phyloP scores from a whole-genome alignment of 2,888 invertebrate genomes.

The Neria commutata region DNA sequence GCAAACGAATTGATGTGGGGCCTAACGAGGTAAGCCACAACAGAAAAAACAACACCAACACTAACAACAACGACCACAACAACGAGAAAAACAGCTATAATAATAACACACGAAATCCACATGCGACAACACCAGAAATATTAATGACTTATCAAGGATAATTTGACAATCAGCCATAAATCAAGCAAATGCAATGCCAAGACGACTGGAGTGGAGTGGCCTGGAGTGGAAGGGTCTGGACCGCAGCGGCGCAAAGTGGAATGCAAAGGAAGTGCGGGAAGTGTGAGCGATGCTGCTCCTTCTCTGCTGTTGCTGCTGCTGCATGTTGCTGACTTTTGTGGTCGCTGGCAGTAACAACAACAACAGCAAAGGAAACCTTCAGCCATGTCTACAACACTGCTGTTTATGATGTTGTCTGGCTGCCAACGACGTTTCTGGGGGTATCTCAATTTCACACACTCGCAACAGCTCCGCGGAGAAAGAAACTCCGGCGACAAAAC shows the following conservation, averaged over 20 bases:
- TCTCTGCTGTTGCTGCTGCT: too few species aligned
- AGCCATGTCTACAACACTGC: conserved; percentile 48
- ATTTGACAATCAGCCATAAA: conserved; percentile 61
- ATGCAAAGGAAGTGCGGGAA: neutral
- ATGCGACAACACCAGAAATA: conserved; percentile 44
- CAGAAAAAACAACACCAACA: neutral
- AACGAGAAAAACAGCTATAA: conserved; percentile 7
- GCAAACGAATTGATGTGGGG: too few species aligned
- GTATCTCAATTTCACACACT: neutral
- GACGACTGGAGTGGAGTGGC: conserved; percentile 2
- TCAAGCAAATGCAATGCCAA: conserved; percentile 44
- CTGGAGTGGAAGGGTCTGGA: conserved; percentile 6
- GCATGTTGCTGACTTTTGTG: conserved; percentile 45
- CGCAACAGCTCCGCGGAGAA: neutral
- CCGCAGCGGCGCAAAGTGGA: conserved; percentile 44
- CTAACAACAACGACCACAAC: neutral
- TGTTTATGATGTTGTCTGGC: conserved; percentile 37
- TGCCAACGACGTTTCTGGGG: conserved; percentile 22
- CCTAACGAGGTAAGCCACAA: neutral
- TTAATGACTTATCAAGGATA: conserved; percentile 63
- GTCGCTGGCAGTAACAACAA: conserved; percentile 39
- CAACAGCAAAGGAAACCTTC: conserved; percentile 29
- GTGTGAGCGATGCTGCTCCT: neutral
- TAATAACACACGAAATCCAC: conserved; percentile 35
- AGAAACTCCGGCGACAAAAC: neutral